Conservation (phyloP, 92 coral and sea anemone genomes). For the Phymanthus crucifer region DNA sequence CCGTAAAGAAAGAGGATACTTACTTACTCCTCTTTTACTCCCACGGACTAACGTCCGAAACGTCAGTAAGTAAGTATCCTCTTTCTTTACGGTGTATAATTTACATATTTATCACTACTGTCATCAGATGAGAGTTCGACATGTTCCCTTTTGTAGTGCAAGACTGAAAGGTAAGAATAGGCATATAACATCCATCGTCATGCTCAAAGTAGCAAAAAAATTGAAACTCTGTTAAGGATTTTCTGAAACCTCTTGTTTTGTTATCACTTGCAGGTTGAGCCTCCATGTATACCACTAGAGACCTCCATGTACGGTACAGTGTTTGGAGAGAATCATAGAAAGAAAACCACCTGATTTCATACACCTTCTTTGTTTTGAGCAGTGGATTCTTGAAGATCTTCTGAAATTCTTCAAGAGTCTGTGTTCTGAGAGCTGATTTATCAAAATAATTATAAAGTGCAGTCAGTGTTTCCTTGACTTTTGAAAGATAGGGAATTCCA, state of each 20-base stretch:
- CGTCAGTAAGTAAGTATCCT: conserved; percentile 36
- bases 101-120: conserved; percentile 25
- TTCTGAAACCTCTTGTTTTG: conserved; percentile 31
- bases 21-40: too few relatives aligned
- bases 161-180: conserved; percentile 38
- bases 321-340: conserved; percentile 32
- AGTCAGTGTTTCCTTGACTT: conserved; percentile 12
- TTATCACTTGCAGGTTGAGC: not conserved
- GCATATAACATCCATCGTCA: conserved; percentile 44
- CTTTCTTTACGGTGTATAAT: conserved; percentile 36
- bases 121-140: conserved; percentile 38
- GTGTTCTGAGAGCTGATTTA: conserved; percentile 33
- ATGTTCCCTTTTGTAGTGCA: conserved; percentile 41
- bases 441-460: conserved; percentile 21
- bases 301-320: not conserved
- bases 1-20: too few relatives aligned
- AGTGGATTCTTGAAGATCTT: conserved; percentile 31
- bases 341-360: conserved; percentile 31
- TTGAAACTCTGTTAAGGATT: conserved; percentile 23
- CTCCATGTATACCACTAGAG: not conserved
- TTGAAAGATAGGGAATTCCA: conserved; percentile 26
- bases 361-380: conserved; percentile 33
- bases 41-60: too few relatives aligned
- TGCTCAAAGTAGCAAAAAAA: conserved; percentile 7
- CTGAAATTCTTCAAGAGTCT: conserved; percentile 28